phyloP scores from a whole-genome alignment of 2,113 vertebrate species.

The Brienomyrus brachyistius region DNA sequence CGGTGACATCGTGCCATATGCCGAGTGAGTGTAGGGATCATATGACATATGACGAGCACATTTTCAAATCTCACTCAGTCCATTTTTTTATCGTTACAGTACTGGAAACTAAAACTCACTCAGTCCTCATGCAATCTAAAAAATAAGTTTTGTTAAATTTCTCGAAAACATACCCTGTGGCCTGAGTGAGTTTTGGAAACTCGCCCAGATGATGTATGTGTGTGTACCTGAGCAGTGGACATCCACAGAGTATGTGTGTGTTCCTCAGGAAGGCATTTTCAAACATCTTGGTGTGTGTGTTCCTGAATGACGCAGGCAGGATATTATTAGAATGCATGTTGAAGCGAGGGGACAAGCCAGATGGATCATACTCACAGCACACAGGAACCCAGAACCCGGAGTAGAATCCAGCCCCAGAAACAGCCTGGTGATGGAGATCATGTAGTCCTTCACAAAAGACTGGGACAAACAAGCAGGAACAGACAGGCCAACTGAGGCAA shows the following conservation, averaged over 20 bases:
- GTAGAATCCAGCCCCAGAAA: conserved; percentile 71
- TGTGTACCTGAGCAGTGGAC: not conserved
- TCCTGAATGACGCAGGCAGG: not conserved
- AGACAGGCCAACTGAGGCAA: conserved; percentile 6
- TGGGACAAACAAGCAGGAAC: conserved; percentile 30
- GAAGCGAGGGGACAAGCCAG: not conserved
- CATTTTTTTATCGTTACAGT: not conserved
- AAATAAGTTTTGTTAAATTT: not conserved
- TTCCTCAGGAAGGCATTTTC: not conserved
- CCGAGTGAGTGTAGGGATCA: not conserved
- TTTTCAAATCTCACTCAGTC: not conserved
- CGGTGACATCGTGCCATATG: not conserved
- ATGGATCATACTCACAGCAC: conserved; percentile 57
- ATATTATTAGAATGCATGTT: not conserved
- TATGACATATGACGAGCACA: not conserved
- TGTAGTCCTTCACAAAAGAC: conserved; percentile 79
- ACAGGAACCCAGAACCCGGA: conserved; percentile 72
- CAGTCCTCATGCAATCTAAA: not conserved
- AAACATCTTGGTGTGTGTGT: not conserved
- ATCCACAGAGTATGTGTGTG: not conserved
- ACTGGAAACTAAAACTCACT: not conserved
- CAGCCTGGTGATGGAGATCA: conserved; percentile 73
- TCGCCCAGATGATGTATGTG: not conserved
- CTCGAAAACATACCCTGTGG: not conserved
- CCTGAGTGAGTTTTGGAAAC: not conserved